phyloP scores from a whole-genome alignment of 2,113 vertebrate species.

The Sceloporus undulatus region DNA sequence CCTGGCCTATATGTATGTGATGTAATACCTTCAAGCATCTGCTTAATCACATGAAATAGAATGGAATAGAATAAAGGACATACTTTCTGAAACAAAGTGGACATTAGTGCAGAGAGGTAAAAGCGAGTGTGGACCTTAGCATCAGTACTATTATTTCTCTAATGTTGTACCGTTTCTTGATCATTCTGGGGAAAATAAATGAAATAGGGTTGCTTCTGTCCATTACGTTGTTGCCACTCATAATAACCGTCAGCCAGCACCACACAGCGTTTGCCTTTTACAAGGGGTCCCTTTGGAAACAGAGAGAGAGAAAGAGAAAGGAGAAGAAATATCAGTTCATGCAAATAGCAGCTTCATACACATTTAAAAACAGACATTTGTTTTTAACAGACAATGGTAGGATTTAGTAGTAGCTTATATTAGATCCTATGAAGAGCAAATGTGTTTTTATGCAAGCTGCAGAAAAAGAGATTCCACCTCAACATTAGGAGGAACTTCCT shows the following conservation, averaged over 20 bases:
- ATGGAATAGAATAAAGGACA: neutral
- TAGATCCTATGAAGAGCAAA: neutral
- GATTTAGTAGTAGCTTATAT: neutral
- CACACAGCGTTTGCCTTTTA: constrained; percentile 93
- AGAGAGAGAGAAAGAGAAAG: constrained; percentile 4
- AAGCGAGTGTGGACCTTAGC: neutral
- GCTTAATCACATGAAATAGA: neutral
- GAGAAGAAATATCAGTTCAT: rapidly evolving
- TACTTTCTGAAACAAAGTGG: neutral
- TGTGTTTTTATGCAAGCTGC: rapidly evolving
- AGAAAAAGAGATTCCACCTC: neutral
- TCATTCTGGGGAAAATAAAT: constrained; percentile 91
- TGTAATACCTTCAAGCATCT: neutral
- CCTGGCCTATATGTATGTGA: too few species aligned
- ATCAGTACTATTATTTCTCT: rapidly evolving
- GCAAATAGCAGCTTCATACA: neutral
- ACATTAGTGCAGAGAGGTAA: neutral
- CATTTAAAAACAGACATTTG: neutral
- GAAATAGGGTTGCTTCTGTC: constrained; percentile 91
- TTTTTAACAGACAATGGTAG: neutral
- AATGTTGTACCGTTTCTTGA: constrained; percentile 52
- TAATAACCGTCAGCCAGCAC: constrained; percentile 96
- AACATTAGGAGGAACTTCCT: too few species aligned
- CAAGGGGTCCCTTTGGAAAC: constrained; percentile 83
- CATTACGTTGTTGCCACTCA: constrained; percentile 87